Evolutionary conservation across 2,797 vertebrate species (phyloP).

Genomic region (Micropoecilia bifurca): DNA sequence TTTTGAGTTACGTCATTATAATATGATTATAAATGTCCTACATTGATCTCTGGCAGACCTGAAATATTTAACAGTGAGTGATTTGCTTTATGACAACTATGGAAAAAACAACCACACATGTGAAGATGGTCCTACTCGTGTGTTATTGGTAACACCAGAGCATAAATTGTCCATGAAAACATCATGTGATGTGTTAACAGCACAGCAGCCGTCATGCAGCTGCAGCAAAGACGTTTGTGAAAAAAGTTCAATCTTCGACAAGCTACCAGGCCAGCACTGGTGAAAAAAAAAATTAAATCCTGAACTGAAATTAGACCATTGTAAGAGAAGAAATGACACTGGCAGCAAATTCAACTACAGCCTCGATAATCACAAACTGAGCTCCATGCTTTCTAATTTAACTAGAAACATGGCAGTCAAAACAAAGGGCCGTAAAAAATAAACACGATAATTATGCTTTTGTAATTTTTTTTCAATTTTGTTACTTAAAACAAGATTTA

Average conservation of each 20-base stretch:
- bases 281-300: neutral
- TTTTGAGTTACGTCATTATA: neutral
- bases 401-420: neutral
- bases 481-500: neutral
- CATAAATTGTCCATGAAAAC: neutral
- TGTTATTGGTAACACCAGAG: neutral
- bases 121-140: neutral
- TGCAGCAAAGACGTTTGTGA: neutral
- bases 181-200: slow-evolving; percentile 7
- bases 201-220: neutral
- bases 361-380: neutral
- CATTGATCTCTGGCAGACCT: neutral
- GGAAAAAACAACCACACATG: neutral
- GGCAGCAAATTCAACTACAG: neutral
- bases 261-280: neutral
- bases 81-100: neutral
- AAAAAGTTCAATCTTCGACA: neutral
- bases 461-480: neutral
- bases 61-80: neutral
- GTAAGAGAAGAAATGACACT: neutral
- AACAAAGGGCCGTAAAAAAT: neutral
- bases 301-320: neutral
- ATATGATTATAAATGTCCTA: neutral
- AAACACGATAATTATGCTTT: neutral
- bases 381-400: neutral